Evolutionary conservation across 2,113 vertebrate genomes (phyloP), one percentile per base, ranked within the genome.

Genomic region (Takifugu flavidus): DNA sequence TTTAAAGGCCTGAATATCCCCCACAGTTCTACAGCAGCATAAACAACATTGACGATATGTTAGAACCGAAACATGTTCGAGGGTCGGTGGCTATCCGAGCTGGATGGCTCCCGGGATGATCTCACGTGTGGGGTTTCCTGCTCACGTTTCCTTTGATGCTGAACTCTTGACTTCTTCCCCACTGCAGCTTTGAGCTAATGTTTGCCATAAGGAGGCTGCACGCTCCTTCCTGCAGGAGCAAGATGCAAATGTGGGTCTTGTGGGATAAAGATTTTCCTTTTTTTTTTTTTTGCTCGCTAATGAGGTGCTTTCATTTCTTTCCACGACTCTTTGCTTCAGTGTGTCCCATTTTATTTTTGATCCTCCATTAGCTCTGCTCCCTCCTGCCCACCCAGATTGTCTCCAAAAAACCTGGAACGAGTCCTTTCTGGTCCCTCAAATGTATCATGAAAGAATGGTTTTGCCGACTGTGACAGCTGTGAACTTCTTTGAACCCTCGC

Each of bases 111-210:
- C 7, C 5, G 29, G 29, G 7, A 4, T 39, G 7, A 10, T 39
- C 11, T 39, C 7, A 10, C 34, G 14, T 15, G 44, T 15, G 44
- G 64, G 65, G 53, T 55, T 79, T 20, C 49, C 64, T 60, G 39
- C 11, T 65, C 34, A 67, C 13, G 25, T 60, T 65, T 75, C 46
- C 61, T 77, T 82, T 82, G 66, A 76, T 71, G 62, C 67, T 84
- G 76, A 87, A 87, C 82, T 84, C 80, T 76, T 81, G 74, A 70
- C 70, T 78, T 76, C 29, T 62, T 56, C 53, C 61, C 52, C 14
- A 27, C 47, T 65, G 55, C 42, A 4, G 66, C 55, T 83, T 72
- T 70, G 14, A 58, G 61, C 70, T 76, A 34, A 59, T 1, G n/a
- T 66, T 75, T 65, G 69, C 68, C 72, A 54, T 59, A 49, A 77